Evolutionary conservation across 1,140 invertebrate genomes (phyloP).

Genomic region (Metopolophium dirhodum): DNA sequence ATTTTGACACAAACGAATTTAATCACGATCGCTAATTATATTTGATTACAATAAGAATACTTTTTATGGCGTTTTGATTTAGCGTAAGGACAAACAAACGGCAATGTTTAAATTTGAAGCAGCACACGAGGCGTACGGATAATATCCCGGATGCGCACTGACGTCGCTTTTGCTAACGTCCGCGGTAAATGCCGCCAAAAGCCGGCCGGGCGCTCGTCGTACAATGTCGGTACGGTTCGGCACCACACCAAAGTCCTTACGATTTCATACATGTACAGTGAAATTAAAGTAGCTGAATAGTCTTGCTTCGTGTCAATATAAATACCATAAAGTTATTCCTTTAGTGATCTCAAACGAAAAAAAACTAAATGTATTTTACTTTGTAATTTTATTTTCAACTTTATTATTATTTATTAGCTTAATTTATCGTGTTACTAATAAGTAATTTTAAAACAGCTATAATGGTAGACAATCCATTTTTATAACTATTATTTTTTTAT

Average conservation of each 20-base stretch:
- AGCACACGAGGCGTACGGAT: conserved; percentile 39
- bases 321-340: not conserved
- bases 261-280: not conserved
- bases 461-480: too few species aligned
- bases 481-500: too few species aligned
- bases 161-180: conserved; percentile 40
- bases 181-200: conserved; percentile 49
- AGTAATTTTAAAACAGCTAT: too few species aligned
- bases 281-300: not conserved
- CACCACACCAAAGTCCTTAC: not conserved
- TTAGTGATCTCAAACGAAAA: not conserved
- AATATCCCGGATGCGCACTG: conserved; percentile 56
- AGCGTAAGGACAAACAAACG: not conserved
- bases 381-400: not conserved
- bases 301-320: not conserved
- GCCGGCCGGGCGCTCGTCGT: conserved; percentile 50
- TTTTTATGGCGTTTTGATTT: not conserved
- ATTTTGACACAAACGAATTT: not conserved
- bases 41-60: not conserved
- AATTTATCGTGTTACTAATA: too few species aligned
- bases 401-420: not conserved
- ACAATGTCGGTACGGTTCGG: not conserved
- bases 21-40: not conserved
- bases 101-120: not conserved
- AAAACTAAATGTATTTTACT: not conserved